Evolutionary conservation across 2,797 vertebrate genomes (phyloP).

Genomic region (Chrosomus eos): DNA sequence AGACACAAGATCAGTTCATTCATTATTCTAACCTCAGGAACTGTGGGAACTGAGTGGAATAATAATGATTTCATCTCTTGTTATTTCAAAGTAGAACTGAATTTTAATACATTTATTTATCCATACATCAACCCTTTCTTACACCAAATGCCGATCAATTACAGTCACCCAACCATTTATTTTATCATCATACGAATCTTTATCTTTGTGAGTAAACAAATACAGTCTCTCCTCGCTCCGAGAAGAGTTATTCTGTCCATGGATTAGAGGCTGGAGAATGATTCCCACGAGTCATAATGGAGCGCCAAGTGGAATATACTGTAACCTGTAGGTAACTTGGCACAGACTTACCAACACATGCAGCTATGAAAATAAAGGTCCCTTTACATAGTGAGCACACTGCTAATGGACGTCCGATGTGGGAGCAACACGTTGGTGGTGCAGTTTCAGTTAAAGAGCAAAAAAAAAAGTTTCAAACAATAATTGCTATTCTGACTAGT

Average conservation of each 20-base stretch:
- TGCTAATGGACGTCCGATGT: conserved; percentile 36
- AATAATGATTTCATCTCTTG: conserved; percentile 29
- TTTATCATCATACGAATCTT: not conserved
- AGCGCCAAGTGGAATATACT: conserved; percentile 46
- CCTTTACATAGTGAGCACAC: conserved; percentile 41
- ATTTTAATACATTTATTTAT: not conserved
- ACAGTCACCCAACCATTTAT: not conserved
- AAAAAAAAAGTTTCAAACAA: conserved; percentile 33
- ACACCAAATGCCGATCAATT: not conserved
- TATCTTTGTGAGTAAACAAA: not conserved
- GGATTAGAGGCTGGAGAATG: not conserved
- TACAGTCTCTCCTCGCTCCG: conserved; percentile 19
- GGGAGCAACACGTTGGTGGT: conserved; percentile 27
- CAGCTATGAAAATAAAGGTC: conserved; percentile 57
- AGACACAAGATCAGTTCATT: conserved; percentile 24
- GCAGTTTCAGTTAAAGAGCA: conserved; percentile 21
- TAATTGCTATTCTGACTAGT: conserved; percentile 36
- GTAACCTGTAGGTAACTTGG: conserved; percentile 37
- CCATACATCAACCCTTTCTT: too few species aligned
- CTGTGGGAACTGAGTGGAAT: conserved; percentile 8
- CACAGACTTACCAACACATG: conserved; percentile 37
- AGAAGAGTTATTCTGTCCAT: conserved; percentile 41
- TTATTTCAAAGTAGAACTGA: not conserved
- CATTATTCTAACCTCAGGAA: conserved; percentile 29
- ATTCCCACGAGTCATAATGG: conserved; percentile 25